phyloP scores from a whole-genome alignment of 35 echinoderm and acorn worm species.

The Lytechinus pictus region DNA sequence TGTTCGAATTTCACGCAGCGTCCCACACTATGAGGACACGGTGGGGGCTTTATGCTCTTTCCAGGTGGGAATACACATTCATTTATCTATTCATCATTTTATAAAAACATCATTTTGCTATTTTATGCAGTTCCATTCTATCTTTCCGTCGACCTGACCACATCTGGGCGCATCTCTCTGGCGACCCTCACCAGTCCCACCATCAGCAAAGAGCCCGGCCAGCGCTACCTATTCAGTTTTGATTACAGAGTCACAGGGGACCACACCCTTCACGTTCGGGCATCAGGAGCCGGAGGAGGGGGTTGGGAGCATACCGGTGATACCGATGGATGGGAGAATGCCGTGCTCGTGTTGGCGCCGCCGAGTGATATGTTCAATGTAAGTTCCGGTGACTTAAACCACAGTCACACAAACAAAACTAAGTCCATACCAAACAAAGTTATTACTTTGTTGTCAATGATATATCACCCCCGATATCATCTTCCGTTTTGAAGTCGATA shows the following conservation, averaged over 20 bases:
- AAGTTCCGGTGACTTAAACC: not conserved
- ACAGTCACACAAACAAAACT: no score
- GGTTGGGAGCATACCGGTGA: conserved; percentile 10
- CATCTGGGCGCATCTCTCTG: not conserved
- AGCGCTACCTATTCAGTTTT: not conserved
- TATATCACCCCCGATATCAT: no score
- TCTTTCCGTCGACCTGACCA: not conserved
- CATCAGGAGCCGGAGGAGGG: not conserved
- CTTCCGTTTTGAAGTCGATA: no score
- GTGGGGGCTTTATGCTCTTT: no score
- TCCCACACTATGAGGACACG: no score
- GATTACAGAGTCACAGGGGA: not conserved
- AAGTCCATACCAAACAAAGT: no score
- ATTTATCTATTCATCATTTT: no score
- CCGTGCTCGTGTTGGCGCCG: not conserved
- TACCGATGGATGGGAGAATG: not conserved
- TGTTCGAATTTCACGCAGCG: no score
- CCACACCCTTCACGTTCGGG: conserved; percentile 20
- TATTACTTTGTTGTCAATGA: no score
- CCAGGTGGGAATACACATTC: no score
- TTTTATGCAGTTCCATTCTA: not conserved
- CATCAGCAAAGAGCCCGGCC: not conserved
- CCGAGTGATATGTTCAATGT: not conserved
- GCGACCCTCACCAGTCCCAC: conserved; percentile 8
- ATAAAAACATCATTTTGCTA: no score